Conservation (phyloP, 2,888 invertebrate genomes). For the Agrotis ipsilon region DNA sequence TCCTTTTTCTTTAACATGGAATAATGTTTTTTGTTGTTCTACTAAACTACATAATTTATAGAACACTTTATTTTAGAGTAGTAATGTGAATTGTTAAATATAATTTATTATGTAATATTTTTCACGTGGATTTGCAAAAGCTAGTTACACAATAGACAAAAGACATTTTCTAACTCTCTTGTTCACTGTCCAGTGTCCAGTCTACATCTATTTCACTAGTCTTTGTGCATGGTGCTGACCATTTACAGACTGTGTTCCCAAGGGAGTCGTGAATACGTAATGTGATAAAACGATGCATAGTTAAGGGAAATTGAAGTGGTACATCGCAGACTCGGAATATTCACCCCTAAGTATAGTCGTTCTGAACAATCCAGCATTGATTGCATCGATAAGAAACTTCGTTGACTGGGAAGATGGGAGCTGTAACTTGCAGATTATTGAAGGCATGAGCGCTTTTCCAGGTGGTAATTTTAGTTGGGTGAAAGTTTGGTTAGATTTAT, state of each 20-base stretch:
- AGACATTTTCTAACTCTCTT: not conserved
- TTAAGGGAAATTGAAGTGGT: constrained; percentile 74
- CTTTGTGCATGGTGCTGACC: constrained; percentile 73
- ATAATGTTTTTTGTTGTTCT: too few species aligned
- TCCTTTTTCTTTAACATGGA: too few species aligned
- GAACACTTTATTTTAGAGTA: too few species aligned
- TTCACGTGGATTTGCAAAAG: too few species aligned
- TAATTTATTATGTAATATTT: too few species aligned
- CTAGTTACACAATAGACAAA: too few species aligned
- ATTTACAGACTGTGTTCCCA: constrained; percentile 73
- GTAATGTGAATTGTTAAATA: too few species aligned
- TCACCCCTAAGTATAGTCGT: constrained; percentile 46
- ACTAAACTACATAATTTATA: too few species aligned
- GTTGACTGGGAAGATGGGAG: constrained; percentile 33
- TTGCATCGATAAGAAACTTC: constrained; percentile 60
- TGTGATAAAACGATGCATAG: constrained; percentile 81
- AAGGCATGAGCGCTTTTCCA: constrained; percentile 22
- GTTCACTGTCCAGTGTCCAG: not conserved
- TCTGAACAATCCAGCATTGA: constrained; percentile 56
- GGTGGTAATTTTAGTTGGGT: constrained; percentile 14
- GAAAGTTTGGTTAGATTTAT: constrained; percentile 23
- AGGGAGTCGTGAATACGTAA: constrained; percentile 77
- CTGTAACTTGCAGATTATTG: constrained; percentile 38
- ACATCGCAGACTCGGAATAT: constrained; percentile 57
- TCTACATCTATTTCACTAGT: constrained; percentile 32